phyloP scores from a whole-genome alignment of 2,888 invertebrate genomes.

The Rosalia funebris region DNA sequence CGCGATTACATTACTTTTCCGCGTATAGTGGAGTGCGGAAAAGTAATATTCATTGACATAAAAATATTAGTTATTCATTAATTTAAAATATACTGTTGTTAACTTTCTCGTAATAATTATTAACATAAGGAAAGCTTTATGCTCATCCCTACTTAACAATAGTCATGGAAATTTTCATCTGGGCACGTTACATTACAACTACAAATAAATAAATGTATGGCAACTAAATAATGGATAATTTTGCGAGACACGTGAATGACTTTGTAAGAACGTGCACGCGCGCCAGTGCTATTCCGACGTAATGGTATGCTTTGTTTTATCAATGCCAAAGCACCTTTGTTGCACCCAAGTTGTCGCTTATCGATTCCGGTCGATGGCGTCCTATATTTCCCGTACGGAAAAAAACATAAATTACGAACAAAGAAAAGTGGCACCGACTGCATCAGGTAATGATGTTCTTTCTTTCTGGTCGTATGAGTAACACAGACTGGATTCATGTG shows the following conservation, averaged over 20 bases:
- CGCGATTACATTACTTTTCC: too few species aligned
- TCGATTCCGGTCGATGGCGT: constrained; percentile 12
- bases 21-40: too few species aligned
- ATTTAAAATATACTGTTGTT: too few species aligned
- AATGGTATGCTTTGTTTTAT: constrained; percentile 48
- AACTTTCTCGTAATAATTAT: too few species aligned
- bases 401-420: neutral
- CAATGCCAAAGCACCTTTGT: constrained; percentile 44
- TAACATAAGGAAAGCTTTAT: too few species aligned
- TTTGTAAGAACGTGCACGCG: constrained; percentile 32
- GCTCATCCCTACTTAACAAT: too few species aligned
- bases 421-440: neutral
- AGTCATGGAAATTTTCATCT: too few species aligned
- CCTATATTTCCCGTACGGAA: neutral
- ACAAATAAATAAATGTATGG: neutral
- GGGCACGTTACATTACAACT: constrained; percentile 1
- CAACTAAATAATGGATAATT: constrained; percentile 20
- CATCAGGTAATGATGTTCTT: too few species aligned
- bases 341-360: constrained; percentile 10
- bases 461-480: too few species aligned
- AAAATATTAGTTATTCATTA: too few species aligned
- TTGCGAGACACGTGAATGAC: constrained; percentile 33
- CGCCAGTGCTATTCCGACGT: constrained; percentile 18
- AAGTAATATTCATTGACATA: too few species aligned
- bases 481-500: too few species aligned